These are phyloP conservation scores for Cygnus buccinator DNA, from an alignment of 2,113 vertebrate genomes.

Conservation along the genomic window DNA sequence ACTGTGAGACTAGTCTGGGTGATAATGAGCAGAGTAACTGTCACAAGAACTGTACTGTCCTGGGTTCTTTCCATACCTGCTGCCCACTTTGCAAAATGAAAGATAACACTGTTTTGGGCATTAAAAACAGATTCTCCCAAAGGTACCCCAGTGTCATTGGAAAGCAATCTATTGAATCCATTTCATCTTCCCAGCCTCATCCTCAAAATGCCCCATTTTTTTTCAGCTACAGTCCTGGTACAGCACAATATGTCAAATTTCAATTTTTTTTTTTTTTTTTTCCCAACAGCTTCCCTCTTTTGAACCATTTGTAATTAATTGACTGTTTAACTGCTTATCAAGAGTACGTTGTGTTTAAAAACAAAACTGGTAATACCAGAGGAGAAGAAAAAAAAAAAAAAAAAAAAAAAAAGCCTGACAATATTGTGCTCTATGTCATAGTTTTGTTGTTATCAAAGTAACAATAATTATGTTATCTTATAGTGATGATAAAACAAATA, in stretches of 20 bases:
- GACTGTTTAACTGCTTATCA: background rate
- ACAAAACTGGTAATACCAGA: background rate
- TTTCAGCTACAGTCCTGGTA: background rate
- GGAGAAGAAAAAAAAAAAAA: background rate
- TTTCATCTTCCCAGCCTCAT: background rate
- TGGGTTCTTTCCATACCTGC: background rate
- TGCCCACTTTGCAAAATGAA: background rate
- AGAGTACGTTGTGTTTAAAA: background rate
- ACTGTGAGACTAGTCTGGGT: background rate
- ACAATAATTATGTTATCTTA: slow-evolving; percentile 14
- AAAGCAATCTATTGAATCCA: background rate
- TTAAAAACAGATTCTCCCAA: background rate
- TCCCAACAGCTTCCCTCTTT: background rate
- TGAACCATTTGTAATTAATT: background rate
- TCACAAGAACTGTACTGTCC: background rate
- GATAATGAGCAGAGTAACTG: background rate
- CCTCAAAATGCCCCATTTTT: background rate
- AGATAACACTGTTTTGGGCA: background rate
- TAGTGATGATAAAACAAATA: background rate
- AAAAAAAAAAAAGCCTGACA: background rate
- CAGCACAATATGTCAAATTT: background rate
- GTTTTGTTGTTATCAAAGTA: slow-evolving; percentile 13
- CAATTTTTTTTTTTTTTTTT: background rate
- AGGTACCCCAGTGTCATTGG: background rate
- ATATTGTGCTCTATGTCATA: background rate